Percentiles rank a stretch among this genome's conserved stretches.
Evolutionary conservation across 2,113 vertebrate species (phyloP).

Genomic region (Xyliphius kryptos): DNA sequence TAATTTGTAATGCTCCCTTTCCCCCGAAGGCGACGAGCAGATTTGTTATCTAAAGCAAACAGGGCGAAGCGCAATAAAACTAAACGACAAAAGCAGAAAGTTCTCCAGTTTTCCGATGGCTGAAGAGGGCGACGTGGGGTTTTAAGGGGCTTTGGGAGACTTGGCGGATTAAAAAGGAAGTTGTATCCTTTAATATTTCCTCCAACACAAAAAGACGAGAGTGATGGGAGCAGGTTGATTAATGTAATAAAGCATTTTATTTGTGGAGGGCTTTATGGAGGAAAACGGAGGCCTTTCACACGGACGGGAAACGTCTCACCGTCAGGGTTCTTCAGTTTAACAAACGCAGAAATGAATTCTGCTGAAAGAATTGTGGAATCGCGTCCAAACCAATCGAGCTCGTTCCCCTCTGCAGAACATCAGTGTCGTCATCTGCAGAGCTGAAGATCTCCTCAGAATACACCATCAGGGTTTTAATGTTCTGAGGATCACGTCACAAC

Average conservation of each 20-base stretch:
- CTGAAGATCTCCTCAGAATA: too few relatives aligned
- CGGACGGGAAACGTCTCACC: neutral
- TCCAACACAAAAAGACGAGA: constrained; percentile 26
- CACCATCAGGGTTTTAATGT: too few relatives aligned
- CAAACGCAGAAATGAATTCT: too few relatives aligned
- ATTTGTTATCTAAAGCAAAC: constrained; percentile 79
- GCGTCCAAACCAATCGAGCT: too few relatives aligned
- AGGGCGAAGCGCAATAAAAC: constrained; percentile 59
- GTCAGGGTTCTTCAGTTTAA: too few relatives aligned
- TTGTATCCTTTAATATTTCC: constrained; percentile 42
- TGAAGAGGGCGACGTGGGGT: constrained; percentile 33
- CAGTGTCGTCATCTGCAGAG: too few relatives aligned
- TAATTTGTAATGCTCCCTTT: constrained; percentile 91
- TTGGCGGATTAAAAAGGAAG: constrained; percentile 42
- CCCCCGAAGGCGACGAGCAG: constrained; percentile 74
- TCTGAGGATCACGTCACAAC: too few relatives aligned
- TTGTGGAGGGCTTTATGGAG: neutral
- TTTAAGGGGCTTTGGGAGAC: constrained; percentile 40
- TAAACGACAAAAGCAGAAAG: constrained; percentile 43
- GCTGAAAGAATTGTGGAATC: too few relatives aligned
- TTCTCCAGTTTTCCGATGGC: constrained; percentile 37
- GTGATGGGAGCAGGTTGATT: constrained; percentile 10
- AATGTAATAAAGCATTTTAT: constrained; percentile 18
- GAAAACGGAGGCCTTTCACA: neutral
- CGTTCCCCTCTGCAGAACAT: too few relatives aligned